Evolutionary conservation across 2,113 vertebrate genomes (phyloP).

Genomic region (Thunnus maccoyii): DNA sequence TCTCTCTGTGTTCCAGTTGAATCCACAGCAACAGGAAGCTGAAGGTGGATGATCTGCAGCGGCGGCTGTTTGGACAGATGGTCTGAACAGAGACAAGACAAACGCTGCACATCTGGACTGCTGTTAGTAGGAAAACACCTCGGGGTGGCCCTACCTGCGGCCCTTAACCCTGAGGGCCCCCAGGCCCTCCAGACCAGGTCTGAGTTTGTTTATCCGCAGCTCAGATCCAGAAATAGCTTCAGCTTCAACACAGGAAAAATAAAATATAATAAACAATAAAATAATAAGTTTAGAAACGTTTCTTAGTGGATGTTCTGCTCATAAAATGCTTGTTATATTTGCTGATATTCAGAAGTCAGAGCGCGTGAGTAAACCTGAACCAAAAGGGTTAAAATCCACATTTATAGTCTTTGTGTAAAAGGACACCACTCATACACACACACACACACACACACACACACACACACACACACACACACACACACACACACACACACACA

Average conservation of each 20-base stretch:
- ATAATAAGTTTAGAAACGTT: no score
- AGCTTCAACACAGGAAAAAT: neutral
- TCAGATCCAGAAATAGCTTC: neutral
- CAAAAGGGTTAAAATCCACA: conserved; percentile 42
- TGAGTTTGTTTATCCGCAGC: neutral
- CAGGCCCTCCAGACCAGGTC: neutral
- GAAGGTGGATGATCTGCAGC: neutral
- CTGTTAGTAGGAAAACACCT: conserved; percentile 28
- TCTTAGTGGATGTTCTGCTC: no score
- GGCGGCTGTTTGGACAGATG: conserved; percentile 65
- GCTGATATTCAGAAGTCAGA: no score
- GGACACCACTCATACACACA: conserved; percentile 34
- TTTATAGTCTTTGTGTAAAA: conserved; percentile 13
- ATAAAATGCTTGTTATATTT: no score
- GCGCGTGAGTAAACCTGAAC: neutral
- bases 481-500: conserved; percentile 3
- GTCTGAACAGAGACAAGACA: neutral
- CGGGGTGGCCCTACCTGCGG: conserved; percentile 44
- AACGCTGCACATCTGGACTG: conserved; percentile 48
- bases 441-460: conserved; percentile 6
- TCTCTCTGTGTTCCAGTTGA: no score
- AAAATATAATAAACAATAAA: no score
- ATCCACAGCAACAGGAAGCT: neutral
- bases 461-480: conserved; percentile 9
- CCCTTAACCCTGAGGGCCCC: neutral